Percentiles rank a stretch among this genome's conserved stretches.
Conservation (phyloP, 2,113 vertebrate genomes). For the Tupaia tana region DNA sequence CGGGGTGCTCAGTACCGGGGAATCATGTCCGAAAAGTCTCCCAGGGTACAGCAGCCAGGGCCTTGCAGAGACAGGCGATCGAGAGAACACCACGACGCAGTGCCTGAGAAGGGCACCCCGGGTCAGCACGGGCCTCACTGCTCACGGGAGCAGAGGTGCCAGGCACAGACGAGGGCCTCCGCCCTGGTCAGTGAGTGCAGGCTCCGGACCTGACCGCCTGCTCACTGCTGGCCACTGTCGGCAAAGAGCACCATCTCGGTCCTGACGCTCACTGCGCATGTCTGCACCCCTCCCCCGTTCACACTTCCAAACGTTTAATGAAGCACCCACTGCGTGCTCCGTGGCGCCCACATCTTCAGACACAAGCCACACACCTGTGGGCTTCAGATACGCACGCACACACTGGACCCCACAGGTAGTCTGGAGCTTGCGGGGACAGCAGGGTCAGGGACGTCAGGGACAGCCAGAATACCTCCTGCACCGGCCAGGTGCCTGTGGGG, state of each 20-base stretch:
- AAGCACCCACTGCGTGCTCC: neutral
- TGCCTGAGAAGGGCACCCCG: too few species aligned
- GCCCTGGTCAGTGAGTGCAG: accelerated
- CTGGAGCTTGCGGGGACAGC: too few species aligned
- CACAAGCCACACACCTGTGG: accelerated
- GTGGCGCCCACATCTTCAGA: neutral
- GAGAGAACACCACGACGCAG: too few species aligned
- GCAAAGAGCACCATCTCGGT: neutral
- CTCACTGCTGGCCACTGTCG: too few species aligned
- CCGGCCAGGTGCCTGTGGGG: too few species aligned
- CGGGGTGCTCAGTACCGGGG: neutral
- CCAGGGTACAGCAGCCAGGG: accelerated
- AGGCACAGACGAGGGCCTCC: neutral
- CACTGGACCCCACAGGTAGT: accelerated
- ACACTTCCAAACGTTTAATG: accelerated
- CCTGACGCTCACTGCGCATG: neutral
- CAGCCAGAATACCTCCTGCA: accelerated
- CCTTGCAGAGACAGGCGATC: accelerated
- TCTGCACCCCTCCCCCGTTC: neutral
- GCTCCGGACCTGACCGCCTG: accelerated
- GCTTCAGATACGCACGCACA: accelerated
- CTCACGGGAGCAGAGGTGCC: too few species aligned
- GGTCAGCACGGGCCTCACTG: neutral
- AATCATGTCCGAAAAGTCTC: neutral
- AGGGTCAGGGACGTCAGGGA: accelerated